These are phyloP conservation scores for Colaptes auratus DNA, from an alignment of 2,113 vertebrate species.

Conservation along the genomic window DNA sequence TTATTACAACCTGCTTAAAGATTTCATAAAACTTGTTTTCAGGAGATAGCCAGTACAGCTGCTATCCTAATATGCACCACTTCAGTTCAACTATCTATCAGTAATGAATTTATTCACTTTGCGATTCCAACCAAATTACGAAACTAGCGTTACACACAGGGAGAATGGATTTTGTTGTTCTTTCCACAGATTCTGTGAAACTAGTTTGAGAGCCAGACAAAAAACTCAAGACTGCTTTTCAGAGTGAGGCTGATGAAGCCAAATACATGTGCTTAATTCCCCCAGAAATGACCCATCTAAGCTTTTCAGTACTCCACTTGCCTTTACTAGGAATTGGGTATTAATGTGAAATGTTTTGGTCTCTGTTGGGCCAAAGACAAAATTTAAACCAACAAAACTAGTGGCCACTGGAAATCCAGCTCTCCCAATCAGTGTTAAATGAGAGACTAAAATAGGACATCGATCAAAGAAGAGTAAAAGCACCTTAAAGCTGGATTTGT, in stretches of 20 bases:
- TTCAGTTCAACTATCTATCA: not conserved
- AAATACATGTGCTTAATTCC: not conserved
- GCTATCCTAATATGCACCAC: not conserved
- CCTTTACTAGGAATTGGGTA: not conserved
- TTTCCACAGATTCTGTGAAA: not conserved
- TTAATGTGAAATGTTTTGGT: not conserved
- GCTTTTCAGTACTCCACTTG: not conserved
- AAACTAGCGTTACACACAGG: not conserved
- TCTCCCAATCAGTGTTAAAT: not conserved
- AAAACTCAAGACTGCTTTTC: not conserved
- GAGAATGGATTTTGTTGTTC: not conserved
- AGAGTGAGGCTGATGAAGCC: not conserved
- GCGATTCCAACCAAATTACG: slow-evolving; percentile 14
- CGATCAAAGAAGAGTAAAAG: not conserved
- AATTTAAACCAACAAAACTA: not conserved
- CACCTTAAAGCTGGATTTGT: not conserved
- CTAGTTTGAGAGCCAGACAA: not conserved
- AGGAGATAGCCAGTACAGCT: not conserved
- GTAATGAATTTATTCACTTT: slow-evolving; percentile 5
- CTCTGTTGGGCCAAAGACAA: not conserved
- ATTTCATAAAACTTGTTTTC: not conserved
- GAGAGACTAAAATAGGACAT: not conserved
- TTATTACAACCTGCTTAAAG: not conserved
- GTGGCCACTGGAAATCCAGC: not conserved
- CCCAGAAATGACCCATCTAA: not conserved